phyloP scores from a whole-genome alignment of 2,888 invertebrate genomes.

The Chrysolina americana region DNA sequence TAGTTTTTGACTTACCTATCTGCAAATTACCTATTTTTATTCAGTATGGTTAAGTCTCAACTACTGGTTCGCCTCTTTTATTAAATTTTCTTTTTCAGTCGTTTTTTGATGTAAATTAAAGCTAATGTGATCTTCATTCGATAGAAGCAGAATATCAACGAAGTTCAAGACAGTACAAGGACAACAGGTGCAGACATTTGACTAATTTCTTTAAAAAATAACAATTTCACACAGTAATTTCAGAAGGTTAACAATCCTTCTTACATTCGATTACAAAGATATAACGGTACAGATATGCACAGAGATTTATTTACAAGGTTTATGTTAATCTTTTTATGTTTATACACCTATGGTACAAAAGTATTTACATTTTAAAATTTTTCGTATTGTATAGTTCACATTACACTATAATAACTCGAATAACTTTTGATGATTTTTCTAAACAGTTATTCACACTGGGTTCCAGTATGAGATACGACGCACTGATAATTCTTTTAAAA shows the following conservation, averaged over 20 bases:
- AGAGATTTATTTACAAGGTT: conserved; percentile 42
- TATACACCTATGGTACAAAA: conserved; percentile 46
- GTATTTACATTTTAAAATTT: conserved; percentile 31
- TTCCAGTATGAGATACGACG: not conserved
- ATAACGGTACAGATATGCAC: conserved; percentile 57
- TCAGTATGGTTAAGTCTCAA: too few relatives aligned
- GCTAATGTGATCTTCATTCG: not conserved
- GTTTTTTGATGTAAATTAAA: too few relatives aligned
- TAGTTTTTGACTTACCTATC: too few relatives aligned
- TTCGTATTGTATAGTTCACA: conserved; percentile 24
- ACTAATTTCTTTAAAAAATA: conserved; percentile 46
- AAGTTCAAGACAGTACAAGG: conserved; percentile 38
- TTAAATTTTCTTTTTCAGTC: too few relatives aligned
- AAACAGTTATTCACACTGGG: not conserved
- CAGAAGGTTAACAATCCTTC: conserved; percentile 27
- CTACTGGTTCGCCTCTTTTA: too few relatives aligned
- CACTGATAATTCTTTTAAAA: not conserved
- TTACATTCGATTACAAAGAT: conserved; percentile 44
- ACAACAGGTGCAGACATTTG: conserved; percentile 54
- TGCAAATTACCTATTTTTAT: too few relatives aligned
- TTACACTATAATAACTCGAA: conserved; percentile 2
- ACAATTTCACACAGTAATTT: conserved; percentile 38
- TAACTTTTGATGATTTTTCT: too few relatives aligned
- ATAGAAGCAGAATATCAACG: not conserved
- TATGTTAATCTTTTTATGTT: conserved; percentile 32